Evolutionary conservation across 2,113 vertebrate species (phyloP).

Genomic region (Copsychus sechellarum): DNA sequence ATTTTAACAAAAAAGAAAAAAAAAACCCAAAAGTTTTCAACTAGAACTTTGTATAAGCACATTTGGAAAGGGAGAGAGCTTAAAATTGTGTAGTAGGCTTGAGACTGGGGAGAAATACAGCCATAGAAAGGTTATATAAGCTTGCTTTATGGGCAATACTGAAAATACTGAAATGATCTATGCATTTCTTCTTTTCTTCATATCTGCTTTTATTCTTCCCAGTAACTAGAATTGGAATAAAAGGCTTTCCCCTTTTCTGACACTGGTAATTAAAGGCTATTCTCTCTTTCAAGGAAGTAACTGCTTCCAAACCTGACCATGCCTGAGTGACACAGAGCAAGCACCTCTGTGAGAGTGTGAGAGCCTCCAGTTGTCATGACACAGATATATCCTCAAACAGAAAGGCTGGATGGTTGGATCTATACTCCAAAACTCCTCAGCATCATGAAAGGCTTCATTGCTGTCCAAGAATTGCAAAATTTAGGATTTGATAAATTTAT

Average conservation of each 20-base stretch:
- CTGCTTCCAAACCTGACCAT: neutral
- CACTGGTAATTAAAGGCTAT: neutral
- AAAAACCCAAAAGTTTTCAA: neutral
- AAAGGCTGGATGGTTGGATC: neutral
- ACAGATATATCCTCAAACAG: neutral
- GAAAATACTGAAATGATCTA: neutral
- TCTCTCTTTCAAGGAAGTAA: neutral
- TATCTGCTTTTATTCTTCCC: neutral
- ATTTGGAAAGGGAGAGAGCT: neutral
- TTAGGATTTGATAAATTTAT: neutral
- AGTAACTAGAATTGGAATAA: neutral
- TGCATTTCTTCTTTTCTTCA: neutral
- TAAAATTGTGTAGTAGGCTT: neutral
- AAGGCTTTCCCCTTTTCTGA: neutral
- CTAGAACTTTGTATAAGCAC: neutral
- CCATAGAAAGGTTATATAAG: neutral
- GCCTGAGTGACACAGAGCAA: neutral
- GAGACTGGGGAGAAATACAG: neutral
- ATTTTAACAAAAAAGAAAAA: neutral
- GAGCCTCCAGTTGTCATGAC: neutral
- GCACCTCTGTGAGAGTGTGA: neutral
- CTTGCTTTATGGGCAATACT: neutral
- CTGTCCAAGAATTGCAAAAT: neutral
- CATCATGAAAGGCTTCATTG: neutral
- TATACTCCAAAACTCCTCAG: neutral